Conservation (phyloP, 1,140 invertebrate species). For the Ips typographus region DNA sequence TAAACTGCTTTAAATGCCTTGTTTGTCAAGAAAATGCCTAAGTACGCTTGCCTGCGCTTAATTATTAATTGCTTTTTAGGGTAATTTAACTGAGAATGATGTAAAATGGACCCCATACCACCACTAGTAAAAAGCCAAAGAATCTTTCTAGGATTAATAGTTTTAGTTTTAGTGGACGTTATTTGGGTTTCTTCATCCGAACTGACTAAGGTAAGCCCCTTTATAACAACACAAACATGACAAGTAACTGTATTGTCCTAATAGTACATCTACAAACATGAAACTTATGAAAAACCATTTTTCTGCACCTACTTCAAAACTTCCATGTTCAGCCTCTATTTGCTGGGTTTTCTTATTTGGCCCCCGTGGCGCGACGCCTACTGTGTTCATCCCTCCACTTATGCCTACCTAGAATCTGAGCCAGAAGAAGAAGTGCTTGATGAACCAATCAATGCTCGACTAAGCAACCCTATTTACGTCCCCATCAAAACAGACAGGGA, state of each 20-base stretch:
- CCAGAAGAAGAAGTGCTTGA: constrained; percentile 66
- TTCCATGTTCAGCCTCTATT: constrained; percentile 82
- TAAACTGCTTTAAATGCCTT: no score
- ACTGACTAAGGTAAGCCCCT: constrained; percentile 70
- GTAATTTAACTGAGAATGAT: not conserved
- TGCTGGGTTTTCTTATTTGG: constrained; percentile 79
- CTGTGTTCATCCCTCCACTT: constrained; percentile 67
- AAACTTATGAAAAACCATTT: constrained; percentile 81
- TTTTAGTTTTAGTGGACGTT: constrained; percentile 79
- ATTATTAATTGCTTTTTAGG: not conserved
- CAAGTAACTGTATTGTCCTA: not conserved
- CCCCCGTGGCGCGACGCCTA: constrained; percentile 75
- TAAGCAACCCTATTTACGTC: constrained; percentile 81
- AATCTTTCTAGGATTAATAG: constrained; percentile 72
- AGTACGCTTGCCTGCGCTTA: no score
- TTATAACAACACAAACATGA: not conserved
- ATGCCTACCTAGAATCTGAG: constrained; percentile 68
- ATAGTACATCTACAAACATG: constrained; percentile 80
- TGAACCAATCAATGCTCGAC: constrained; percentile 57
- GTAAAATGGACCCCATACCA: constrained; percentile 23
- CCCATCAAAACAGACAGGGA: constrained; percentile 74
- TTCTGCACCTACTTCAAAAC: constrained; percentile 89
- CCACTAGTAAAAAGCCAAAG: constrained; percentile 72
- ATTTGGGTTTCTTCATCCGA: constrained; percentile 88
- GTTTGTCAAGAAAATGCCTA: no score